A percentile compares a stretch with the other conserved stretches of the same genome.
phyloP scores from a whole-genome alignment of 2,888 invertebrate genomes.

The Campaea margaritaria region DNA sequence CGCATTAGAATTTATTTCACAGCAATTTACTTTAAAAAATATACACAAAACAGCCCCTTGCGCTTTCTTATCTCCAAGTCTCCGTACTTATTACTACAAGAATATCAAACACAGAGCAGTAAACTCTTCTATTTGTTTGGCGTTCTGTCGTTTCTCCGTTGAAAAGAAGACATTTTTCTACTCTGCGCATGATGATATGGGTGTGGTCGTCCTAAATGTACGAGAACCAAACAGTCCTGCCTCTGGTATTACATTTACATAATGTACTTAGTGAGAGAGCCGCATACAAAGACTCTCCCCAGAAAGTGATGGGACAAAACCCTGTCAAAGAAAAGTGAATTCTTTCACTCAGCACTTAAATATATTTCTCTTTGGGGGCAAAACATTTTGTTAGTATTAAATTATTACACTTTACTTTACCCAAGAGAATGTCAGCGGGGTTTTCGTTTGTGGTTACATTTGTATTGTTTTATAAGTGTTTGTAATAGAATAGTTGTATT shows the following conservation, averaged over 20 bases:
- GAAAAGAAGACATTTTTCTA: constrained; percentile 35
- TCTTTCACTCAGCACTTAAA: constrained; percentile 56
- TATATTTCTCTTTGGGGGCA: constrained; percentile 49
- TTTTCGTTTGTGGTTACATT: constrained; percentile 29
- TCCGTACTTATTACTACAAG: not conserved
- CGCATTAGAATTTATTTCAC: no score
- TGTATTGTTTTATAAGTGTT: constrained; percentile 33
- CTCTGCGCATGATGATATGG: constrained; percentile 65
- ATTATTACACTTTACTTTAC: constrained; percentile 60
- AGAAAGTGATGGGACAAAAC: constrained; percentile 66
- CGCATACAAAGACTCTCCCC: constrained; percentile 72
- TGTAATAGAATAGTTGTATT: constrained; percentile 48
- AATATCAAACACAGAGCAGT: constrained; percentile 42
- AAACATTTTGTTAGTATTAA: constrained; percentile 60
- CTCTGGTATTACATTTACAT: constrained; percentile 79
- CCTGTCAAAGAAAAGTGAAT: constrained; percentile 65
- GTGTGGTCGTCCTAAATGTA: constrained; percentile 67
- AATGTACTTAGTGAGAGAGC: constrained; percentile 76
- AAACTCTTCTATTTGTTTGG: not conserved
- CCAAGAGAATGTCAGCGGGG: constrained; percentile 40
- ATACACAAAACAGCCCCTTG: not conserved
- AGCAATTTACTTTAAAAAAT: no score
- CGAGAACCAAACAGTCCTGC: constrained; percentile 67
- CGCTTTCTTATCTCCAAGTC: constrained; percentile 1
- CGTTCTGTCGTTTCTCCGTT: constrained; percentile 20